Conservation (phyloP, 2,113 vertebrate species). For the Zapornia atra region DNA sequence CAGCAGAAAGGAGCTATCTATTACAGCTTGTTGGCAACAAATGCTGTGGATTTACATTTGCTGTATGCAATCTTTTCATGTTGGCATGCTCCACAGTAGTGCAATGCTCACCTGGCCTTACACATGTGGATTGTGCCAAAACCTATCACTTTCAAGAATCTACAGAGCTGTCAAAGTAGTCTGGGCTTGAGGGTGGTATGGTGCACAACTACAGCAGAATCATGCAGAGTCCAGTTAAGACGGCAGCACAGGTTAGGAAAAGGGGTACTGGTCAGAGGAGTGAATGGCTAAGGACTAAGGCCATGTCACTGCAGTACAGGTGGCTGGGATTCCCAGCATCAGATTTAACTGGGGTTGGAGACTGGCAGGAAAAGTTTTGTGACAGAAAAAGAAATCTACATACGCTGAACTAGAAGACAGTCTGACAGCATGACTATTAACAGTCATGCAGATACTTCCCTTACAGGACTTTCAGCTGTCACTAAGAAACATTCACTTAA, state of each 20-base stretch:
- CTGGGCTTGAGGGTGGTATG: not conserved
- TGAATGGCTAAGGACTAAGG: not conserved
- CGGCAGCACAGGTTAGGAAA: not conserved
- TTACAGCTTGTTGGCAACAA: not conserved
- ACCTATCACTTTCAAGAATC: not conserved
- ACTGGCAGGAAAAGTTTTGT: not conserved
- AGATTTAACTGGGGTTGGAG: not conserved
- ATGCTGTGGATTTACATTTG: not conserved
- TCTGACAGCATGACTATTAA: not conserved
- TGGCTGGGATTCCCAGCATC: not conserved
- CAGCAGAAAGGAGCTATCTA: not conserved
- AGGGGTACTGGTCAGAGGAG: not conserved
- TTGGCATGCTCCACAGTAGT: rapidly evolving
- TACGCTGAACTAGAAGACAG: not conserved
- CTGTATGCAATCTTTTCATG: not conserved
- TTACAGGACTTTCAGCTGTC: not conserved
- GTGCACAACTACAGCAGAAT: not conserved
- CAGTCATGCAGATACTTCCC: not conserved
- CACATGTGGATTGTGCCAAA: rapidly evolving
- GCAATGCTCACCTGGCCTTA: not conserved
- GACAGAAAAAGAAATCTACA: not conserved
- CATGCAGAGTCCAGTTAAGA: not conserved
- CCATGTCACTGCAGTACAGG: not conserved
- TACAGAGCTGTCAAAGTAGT: not conserved
- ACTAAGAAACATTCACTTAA: not conserved